These are phyloP conservation scores for Vanacampus margaritifer DNA, from an alignment of 2,113 vertebrate genomes.

Conservation along the genomic window DNA sequence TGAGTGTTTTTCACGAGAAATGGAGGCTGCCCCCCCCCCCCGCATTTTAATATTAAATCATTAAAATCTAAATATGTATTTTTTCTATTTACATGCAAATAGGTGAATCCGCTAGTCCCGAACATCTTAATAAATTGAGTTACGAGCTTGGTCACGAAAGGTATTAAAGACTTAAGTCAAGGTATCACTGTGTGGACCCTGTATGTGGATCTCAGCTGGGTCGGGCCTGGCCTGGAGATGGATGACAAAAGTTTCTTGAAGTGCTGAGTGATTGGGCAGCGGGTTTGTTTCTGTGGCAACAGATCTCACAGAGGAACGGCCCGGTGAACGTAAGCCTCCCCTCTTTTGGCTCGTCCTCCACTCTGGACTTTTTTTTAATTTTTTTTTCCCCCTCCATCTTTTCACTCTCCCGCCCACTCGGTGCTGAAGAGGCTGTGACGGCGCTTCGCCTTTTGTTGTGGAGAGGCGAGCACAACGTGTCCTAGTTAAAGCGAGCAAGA, in stretches of 20 bases:
- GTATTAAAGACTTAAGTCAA: neutral
- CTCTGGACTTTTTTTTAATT: conserved; percentile 54
- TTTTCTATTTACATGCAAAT: no score
- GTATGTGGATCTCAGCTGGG: neutral
- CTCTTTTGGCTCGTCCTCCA: conserved; percentile 25
- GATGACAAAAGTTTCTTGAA: conserved; percentile 63
- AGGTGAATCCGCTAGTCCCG: no score
- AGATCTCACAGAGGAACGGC: conserved; percentile 70
- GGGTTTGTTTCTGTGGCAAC: conserved; percentile 77
- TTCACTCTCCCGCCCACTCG: conserved; percentile 68
- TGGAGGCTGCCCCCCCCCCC: no score
- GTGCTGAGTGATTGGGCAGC: conserved; percentile 56
- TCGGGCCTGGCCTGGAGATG: conserved; percentile 40
- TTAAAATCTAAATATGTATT: no score
- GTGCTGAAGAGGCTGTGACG: conserved; percentile 72
- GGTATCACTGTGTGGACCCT: neutral
- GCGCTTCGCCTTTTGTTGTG: conserved; percentile 73
- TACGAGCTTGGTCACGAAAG: no score
- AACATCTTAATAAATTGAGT: no score
- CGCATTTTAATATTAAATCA: no score
- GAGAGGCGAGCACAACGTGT: conserved; percentile 74
- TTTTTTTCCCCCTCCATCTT: neutral
- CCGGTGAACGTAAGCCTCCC: conserved; percentile 55
- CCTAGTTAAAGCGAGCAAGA: conserved; percentile 71
- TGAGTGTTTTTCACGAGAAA: no score